A percentile compares a stretch with the other conserved stretches of the same genome.
phyloP scores from a whole-genome alignment of 2,797 vertebrate species.

The Miichthys miiuy region DNA sequence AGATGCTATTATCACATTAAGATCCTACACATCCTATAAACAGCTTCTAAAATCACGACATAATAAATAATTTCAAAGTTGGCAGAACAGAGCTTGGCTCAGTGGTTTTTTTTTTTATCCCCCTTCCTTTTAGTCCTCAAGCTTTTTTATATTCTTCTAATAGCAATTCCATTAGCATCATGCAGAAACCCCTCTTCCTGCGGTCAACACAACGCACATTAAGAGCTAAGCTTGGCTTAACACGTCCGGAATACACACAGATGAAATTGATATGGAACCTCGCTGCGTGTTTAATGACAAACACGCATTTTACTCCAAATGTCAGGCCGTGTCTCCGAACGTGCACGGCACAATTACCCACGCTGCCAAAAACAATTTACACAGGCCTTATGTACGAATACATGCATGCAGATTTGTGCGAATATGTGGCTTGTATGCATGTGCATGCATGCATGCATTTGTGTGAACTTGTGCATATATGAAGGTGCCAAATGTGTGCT shows the following conservation, averaged over 20 bases:
- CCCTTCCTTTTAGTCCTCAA: neutral
- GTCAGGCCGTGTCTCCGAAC: constrained; percentile 21
- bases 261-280: constrained; percentile 8
- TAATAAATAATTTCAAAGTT: neutral
- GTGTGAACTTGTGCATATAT: neutral
- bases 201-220: constrained; percentile 1
- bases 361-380: constrained; percentile 11
- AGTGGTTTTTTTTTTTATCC: neutral
- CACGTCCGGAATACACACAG: constrained; percentile 2
- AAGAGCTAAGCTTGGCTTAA: constrained; percentile 17
- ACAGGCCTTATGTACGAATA: neutral
- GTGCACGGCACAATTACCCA: constrained; percentile 9
- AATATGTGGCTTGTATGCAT: neutral
- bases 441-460: neutral
- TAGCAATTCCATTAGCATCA: constrained; percentile 10
- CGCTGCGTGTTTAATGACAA: constrained; percentile 21
- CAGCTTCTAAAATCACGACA: neutral
- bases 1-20: too few relatives aligned
- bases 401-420: constrained; percentile 10
- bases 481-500: neutral
- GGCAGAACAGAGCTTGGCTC: neutral
- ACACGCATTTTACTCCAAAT: neutral
- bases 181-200: neutral
- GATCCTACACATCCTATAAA: neutral
- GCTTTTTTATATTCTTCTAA: constrained; percentile 2